A percentile compares a stretch with the other conserved stretches of the same genome.
These are phyloP conservation scores for Cerastoderma edule DNA, from an alignment of 2,888 invertebrate genomes.

Conservation along the genomic window DNA sequence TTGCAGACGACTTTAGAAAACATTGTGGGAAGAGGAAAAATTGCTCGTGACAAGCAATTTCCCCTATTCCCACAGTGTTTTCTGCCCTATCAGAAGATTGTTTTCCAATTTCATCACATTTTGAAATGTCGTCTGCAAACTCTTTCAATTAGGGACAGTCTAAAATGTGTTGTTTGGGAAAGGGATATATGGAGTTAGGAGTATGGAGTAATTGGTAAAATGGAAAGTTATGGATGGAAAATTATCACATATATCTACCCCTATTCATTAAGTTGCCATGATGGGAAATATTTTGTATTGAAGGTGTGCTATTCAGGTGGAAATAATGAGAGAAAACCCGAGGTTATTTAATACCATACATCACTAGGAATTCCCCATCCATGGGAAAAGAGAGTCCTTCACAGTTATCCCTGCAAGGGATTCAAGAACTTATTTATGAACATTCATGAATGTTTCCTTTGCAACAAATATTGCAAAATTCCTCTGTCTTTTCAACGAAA, in stretches of 20 bases:
- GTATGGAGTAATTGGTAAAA: too few species aligned
- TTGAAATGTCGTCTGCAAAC: too few species aligned
- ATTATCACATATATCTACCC: slow-evolving; percentile 4
- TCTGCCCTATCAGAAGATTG: not conserved
- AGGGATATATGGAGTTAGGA: too few species aligned
- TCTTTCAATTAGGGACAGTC: not conserved
- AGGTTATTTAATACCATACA: slow-evolving; percentile 18
- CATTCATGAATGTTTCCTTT: too few species aligned
- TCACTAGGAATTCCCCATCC: too few species aligned
- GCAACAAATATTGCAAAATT: too few species aligned
- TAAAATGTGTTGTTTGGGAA: not conserved
- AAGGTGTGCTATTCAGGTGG: not conserved
- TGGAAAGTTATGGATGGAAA: not conserved
- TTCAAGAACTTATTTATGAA: too few species aligned
- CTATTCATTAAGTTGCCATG: slow-evolving; percentile 9
- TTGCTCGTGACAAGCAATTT: slow-evolving; percentile 12
- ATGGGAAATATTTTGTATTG: slow-evolving; percentile 7
- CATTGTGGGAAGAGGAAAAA: slow-evolving; percentile 6
- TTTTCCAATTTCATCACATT: not conserved
- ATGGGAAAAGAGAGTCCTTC: too few species aligned
- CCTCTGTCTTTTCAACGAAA: too few species aligned
- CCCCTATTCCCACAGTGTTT: not conserved
- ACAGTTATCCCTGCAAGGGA: too few species aligned
- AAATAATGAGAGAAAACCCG: slow-evolving; percentile 11
- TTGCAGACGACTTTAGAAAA: not conserved